These are phyloP conservation scores for Poeciliopsis occidentalis DNA, from an alignment of 2,113 vertebrate genomes.

Conservation along the genomic window DNA sequence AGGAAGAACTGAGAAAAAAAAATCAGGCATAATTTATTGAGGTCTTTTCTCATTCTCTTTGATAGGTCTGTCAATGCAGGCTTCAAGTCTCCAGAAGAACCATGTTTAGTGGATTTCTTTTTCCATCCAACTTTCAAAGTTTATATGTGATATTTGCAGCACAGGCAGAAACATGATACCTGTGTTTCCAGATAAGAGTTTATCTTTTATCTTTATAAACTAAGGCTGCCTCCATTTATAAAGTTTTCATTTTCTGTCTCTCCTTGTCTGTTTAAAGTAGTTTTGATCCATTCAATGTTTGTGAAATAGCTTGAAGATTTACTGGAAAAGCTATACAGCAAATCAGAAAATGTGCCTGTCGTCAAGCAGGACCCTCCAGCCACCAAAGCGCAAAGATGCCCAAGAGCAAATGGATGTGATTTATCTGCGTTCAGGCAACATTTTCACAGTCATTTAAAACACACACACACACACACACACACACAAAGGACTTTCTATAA, in stretches of 20 bases:
- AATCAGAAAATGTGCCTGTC: not conserved
- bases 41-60: not conserved
- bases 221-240: not conserved
- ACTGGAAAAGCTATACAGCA: not conserved
- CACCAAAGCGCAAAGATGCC: not conserved
- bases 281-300: not conserved
- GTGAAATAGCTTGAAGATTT: not conserved
- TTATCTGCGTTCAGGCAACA: not conserved
- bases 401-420: not conserved
- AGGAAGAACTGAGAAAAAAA: too few species aligned
- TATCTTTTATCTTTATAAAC: not conserved
- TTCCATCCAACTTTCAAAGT: not conserved
- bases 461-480: too few species aligned
- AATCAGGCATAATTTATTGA: too few species aligned
- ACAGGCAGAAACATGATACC: not conserved
- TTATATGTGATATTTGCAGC: not conserved
- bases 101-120: not conserved
- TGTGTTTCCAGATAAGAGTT: not conserved
- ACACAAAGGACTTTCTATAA: not conserved
- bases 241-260: not conserved
- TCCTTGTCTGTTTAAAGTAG: not conserved
- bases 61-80: not conserved
- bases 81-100: not conserved
- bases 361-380: not conserved
- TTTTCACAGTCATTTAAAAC: not conserved